phyloP scores from a whole-genome alignment of 2,113 vertebrate species.

The Chlamydotis undulata region DNA sequence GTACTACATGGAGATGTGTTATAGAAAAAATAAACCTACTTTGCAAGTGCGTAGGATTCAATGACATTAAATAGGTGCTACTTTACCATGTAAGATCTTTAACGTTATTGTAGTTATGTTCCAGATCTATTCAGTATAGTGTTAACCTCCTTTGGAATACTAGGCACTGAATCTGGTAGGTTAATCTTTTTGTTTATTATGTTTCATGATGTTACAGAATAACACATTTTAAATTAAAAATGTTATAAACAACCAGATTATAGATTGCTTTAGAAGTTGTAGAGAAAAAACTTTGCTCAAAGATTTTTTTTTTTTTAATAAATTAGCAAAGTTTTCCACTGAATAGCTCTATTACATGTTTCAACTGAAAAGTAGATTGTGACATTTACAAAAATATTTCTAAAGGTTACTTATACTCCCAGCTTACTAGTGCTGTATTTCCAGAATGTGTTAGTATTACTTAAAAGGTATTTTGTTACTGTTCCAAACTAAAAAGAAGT shows the following conservation, averaged over 20 bases:
- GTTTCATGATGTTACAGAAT: conserved; percentile 35
- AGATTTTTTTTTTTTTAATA: conserved; percentile 53
- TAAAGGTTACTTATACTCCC: background rate
- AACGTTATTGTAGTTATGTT: background rate
- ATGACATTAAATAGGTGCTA: background rate
- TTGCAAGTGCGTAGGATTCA: background rate
- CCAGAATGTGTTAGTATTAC: background rate
- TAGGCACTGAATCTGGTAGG: conserved; percentile 3
- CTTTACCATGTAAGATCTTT: background rate
- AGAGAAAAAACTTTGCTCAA: conserved; percentile 29
- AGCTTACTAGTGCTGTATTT: background rate
- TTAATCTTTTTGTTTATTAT: conserved; percentile 18
- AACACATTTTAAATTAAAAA: conserved; percentile 30
- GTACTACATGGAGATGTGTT: background rate
- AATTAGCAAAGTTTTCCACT: conserved; percentile 51
- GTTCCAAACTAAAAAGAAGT: background rate
- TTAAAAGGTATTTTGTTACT: background rate
- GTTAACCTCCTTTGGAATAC: conserved; percentile 6
- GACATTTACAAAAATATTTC: background rate
- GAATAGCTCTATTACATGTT: conserved; percentile 38
- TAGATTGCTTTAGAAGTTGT: conserved; percentile 47
- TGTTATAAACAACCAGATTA: conserved; percentile 43
- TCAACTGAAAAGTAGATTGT: conserved; percentile 37
- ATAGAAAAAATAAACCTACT: background rate
- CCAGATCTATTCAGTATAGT: conserved; percentile 13